phyloP scores from a whole-genome alignment of 2,113 vertebrate species.

The Ochotona curzoniae region DNA sequence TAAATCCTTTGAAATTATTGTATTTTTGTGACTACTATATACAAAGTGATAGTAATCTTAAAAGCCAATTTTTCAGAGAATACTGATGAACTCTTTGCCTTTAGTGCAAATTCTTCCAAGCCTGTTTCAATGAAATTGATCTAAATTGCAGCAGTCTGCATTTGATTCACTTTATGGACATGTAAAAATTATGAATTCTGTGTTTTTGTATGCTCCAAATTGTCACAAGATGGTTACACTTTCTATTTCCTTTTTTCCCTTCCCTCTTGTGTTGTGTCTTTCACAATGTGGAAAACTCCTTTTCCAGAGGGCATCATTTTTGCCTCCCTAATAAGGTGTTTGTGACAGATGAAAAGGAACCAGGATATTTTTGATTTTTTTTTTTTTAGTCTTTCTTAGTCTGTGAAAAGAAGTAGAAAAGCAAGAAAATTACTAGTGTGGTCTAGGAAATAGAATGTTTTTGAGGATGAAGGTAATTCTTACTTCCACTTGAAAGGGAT shows the following conservation, averaged over 20 bases:
- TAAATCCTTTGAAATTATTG: conserved; percentile 30
- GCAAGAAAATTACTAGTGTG: conserved; percentile 61
- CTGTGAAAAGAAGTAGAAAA: conserved; percentile 55
- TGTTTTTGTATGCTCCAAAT: conserved; percentile 75
- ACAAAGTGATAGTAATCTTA: conserved; percentile 41
- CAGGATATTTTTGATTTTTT: conserved; percentile 34
- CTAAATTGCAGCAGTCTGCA: conserved; percentile 61
- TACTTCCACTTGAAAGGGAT: conserved; percentile 57
- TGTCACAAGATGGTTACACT: conserved; percentile 64
- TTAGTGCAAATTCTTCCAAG: conserved; percentile 49
- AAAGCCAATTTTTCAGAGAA: conserved; percentile 47
- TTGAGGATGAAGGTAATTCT: conserved; percentile 72
- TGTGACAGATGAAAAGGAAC: conserved; percentile 69
- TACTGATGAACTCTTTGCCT: conserved; percentile 57
- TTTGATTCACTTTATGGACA: conserved; percentile 75
- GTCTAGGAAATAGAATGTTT: conserved; percentile 64
- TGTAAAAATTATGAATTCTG: conserved; percentile 76
- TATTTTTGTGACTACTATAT: conserved; percentile 22
- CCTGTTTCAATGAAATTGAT: conserved; percentile 63
- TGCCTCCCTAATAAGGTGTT: conserved; percentile 69
- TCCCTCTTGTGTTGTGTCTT: conserved; percentile 75
- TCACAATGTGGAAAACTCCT: conserved; percentile 59
- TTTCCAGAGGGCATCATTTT: conserved; percentile 61
- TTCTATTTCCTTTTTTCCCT: conserved; percentile 33
- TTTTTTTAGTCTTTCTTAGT: conserved; percentile 42